Evolutionary conservation across 2,888 invertebrate genomes (phyloP).

Genomic region (Acanthacorydalis orientalis): DNA sequence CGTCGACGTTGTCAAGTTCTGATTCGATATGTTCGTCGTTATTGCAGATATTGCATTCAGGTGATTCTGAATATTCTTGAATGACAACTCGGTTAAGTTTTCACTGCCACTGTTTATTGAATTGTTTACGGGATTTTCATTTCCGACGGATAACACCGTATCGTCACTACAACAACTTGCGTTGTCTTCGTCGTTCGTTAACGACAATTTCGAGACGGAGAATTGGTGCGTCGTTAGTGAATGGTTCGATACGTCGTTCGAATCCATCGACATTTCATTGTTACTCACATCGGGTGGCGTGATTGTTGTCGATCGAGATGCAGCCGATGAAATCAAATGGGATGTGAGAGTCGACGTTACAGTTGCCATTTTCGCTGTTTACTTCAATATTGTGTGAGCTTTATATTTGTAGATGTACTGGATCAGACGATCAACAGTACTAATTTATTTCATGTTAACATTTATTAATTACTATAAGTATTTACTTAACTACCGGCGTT

Average conservation of each 20-base stretch:
- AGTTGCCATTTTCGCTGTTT: slow-evolving; percentile 3
- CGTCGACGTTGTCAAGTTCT: slow-evolving; percentile 28
- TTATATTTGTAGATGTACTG: neutral
- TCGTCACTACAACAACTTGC: slow-evolving; percentile 58
- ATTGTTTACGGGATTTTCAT: slow-evolving; percentile 37
- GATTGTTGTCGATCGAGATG: neutral
- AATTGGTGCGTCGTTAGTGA: slow-evolving; percentile 1
- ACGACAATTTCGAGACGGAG: neutral
- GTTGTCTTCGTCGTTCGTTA: slow-evolving; percentile 21
- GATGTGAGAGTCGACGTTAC: slow-evolving; percentile 2
- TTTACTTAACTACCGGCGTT: too few species aligned
- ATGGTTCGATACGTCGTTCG: slow-evolving; percentile 6
- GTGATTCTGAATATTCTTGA: slow-evolving; percentile 51
- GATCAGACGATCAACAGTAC: too few species aligned
- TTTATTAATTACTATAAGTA: too few species aligned
- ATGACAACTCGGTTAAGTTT: slow-evolving; percentile 26
- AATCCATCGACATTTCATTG: slow-evolving; percentile 5
- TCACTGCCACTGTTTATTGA: slow-evolving; percentile 8
- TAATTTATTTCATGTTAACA: too few species aligned
- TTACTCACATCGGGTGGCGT: slow-evolving; percentile 1
- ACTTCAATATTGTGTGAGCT: neutral
- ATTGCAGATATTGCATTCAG: slow-evolving; percentile 50
- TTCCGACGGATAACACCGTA: slow-evolving; percentile 67
- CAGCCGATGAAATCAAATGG: neutral
- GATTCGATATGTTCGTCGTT: slow-evolving; percentile 33